These are phyloP conservation scores for Ursus arctos DNA, from an alignment of 2,113 vertebrate genomes.

Conservation along the genomic window DNA sequence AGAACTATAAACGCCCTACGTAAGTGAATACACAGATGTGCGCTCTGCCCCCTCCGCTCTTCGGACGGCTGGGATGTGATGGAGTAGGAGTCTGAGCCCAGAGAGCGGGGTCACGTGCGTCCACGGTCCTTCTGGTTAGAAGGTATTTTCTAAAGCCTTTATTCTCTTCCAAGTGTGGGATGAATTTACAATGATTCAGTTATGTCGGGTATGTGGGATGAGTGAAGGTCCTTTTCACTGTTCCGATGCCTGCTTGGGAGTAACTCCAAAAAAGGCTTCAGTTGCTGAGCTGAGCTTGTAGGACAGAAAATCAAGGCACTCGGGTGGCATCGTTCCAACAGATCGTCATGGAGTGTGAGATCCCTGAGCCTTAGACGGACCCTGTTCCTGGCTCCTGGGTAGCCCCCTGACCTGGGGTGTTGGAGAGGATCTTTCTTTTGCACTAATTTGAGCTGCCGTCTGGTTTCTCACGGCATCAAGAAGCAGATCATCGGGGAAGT, in stretches of 20 bases:
- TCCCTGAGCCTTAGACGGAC: not conserved
- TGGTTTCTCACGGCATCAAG: not conserved
- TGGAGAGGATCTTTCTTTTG: not conserved
- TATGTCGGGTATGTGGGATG: not conserved
- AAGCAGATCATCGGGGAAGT: too few relatives aligned
- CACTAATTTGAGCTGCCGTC: not conserved
- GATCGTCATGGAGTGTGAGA: too few relatives aligned
- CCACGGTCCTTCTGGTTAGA: not conserved
- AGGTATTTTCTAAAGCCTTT: not conserved
- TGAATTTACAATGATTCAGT: not conserved
- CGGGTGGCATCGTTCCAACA: not conserved
- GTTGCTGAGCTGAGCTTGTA: not conserved
- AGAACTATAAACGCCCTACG: too few relatives aligned
- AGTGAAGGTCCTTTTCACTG: not conserved
- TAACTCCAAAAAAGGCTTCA: not conserved
- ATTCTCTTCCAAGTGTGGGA: not conserved
- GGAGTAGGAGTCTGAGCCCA: not conserved
- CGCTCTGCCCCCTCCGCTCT: fast-evolving
- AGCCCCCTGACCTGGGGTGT: not conserved
- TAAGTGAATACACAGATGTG: not conserved
- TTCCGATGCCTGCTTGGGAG: not conserved
- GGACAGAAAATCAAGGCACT: not conserved
- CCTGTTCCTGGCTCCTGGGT: not conserved
- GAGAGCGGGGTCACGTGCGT: not conserved
- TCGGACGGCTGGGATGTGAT: too few relatives aligned